Percentiles rank a stretch among this genome's conserved stretches.
phyloP scores from a whole-genome alignment of 2,888 invertebrate genomes.

The Eueremaeus valkanovi region DNA sequence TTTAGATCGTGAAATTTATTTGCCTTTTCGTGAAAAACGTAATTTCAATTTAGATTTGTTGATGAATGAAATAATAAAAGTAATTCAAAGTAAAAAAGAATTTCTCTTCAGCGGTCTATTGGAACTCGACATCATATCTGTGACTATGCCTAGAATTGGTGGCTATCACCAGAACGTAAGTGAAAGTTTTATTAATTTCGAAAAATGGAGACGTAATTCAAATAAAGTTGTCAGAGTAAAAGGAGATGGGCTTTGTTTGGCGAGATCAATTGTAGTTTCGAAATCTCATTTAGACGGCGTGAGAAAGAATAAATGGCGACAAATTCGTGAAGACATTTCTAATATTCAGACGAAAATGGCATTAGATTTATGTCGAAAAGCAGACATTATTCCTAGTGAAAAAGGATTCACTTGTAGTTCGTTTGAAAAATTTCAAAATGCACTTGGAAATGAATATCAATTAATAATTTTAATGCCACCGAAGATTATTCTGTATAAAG shows the following conservation, averaged over 20 bases:
- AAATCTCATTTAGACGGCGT: not conserved
- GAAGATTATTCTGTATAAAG: not conserved
- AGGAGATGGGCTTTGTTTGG: not conserved
- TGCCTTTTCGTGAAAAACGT: not conserved
- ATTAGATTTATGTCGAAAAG: not conserved
- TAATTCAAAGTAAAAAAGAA: constrained; percentile 12
- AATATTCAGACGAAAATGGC: not conserved
- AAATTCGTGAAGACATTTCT: not conserved
- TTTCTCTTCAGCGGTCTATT: constrained; percentile 9
- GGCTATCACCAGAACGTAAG: no score
- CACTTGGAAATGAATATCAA: not conserved
- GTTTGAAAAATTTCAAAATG: not conserved
- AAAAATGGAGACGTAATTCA: constrained; percentile 7
- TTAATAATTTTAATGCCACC: not conserved
- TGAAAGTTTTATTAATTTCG: not conserved
- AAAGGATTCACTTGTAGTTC: no score
- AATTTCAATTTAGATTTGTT: not conserved
- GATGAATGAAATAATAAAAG: not conserved
- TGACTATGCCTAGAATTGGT: not conserved
- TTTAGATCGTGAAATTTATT: not conserved
- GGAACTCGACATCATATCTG: not conserved
- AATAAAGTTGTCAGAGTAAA: constrained; percentile 13
- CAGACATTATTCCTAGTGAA: not conserved
- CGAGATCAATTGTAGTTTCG: not conserved
- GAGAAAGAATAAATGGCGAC: not conserved